phyloP scores from a whole-genome alignment of 2,888 invertebrate genomes.

The Acanthosepion esculentum region DNA sequence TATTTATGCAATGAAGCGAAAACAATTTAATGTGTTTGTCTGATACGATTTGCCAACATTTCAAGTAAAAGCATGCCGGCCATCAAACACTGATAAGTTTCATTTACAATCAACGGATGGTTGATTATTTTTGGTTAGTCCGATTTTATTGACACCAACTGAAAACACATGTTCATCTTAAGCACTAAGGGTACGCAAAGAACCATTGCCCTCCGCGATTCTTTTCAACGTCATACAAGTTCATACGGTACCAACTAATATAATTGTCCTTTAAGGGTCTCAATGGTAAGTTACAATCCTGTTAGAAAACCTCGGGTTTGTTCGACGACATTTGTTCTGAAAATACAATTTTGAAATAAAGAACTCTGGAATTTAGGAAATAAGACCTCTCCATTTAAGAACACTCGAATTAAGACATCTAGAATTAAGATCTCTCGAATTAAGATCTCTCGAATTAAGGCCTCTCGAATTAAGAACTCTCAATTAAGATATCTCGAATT shows the following conservation, averaged over 20 bases:
- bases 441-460: too few relatives aligned
- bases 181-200: background rate
- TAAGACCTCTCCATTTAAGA: too few relatives aligned
- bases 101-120: background rate
- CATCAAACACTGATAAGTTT: background rate
- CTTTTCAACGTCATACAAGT: background rate
- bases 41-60: conserved; percentile 7
- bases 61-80: background rate
- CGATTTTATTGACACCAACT: background rate
- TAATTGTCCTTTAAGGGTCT: background rate
- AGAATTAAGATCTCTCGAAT: too few relatives aligned
- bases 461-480: too few relatives aligned
- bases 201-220: background rate
- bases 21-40: background rate
- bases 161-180: background rate
- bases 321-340: background rate
- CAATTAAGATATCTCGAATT: too few relatives aligned
- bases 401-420: too few relatives aligned
- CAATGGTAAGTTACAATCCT: background rate
- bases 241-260: background rate
- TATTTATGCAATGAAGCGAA: background rate
- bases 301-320: background rate
- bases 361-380: background rate
- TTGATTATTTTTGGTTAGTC: conserved; percentile 11
- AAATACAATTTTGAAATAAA: background rate